phyloP scores from a whole-genome alignment of 2,113 vertebrate genomes.

The Elephantulus edwardii region DNA sequence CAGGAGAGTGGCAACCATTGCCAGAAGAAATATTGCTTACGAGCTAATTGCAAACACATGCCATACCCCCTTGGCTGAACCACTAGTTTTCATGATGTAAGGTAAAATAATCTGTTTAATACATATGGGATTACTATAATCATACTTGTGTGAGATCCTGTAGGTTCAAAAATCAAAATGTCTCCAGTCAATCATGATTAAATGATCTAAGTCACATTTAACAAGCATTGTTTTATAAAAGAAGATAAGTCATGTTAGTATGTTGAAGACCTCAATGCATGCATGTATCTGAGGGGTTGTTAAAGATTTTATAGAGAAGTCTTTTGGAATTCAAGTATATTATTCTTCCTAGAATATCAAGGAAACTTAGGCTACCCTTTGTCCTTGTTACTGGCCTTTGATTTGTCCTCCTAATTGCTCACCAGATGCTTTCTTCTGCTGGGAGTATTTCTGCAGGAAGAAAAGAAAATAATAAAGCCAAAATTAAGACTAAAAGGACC shows the following conservation, averaged over 20 bases:
- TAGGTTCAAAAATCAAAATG: neutral
- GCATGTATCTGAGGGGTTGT: neutral
- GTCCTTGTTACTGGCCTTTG: neutral
- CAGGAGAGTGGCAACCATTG: neutral
- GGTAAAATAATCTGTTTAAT: neutral
- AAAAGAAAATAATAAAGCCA: conserved; percentile 8
- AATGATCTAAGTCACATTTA: neutral
- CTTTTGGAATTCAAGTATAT: neutral
- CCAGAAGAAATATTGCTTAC: neutral
- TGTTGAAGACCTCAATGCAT: neutral
- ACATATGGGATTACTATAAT: neutral
- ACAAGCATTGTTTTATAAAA: neutral
- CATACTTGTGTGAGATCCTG: neutral
- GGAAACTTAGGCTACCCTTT: neutral
- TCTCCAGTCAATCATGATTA: neutral
- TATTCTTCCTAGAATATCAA: neutral
- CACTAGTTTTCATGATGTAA: neutral
- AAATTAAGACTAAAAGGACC: neutral
- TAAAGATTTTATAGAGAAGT: neutral
- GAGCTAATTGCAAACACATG: neutral
- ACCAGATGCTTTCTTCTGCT: neutral
- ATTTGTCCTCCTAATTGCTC: neutral
- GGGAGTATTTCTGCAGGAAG: neutral
- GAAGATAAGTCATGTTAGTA: neutral
- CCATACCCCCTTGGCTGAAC: neutral